Evolutionary conservation across 2,797 vertebrate genomes (phyloP).

Genomic region (Lithobates pipiens): DNA sequence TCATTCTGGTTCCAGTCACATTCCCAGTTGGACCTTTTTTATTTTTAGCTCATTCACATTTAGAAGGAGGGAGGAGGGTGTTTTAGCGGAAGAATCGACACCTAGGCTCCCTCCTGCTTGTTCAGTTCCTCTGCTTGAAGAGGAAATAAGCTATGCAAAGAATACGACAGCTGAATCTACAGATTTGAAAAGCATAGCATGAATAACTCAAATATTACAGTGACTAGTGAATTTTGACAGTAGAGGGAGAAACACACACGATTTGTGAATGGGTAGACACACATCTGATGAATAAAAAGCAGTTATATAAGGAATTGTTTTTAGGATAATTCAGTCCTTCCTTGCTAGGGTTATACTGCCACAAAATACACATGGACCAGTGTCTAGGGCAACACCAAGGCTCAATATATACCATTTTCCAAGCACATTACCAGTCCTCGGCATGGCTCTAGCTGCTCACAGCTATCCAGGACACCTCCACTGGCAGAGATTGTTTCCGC

Average conservation of each 20-base stretch:
- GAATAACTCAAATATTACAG: not conserved
- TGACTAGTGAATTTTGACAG: slow-evolving; percentile 1
- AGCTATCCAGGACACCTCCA: no score
- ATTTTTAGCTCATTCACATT: slow-evolving; percentile 50
- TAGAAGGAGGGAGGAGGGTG: not conserved
- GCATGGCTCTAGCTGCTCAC: no score
- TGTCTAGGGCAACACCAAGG: no score
- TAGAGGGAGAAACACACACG: not conserved
- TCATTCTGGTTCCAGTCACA: slow-evolving; percentile 30
- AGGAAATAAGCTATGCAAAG: slow-evolving; percentile 8
- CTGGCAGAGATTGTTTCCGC: no score
- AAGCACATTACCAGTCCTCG: no score
- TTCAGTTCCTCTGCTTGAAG: not conserved
- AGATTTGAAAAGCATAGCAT: not conserved
- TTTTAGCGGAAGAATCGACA: slow-evolving; percentile 2
- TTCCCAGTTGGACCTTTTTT: slow-evolving; percentile 41
- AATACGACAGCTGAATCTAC: not conserved
- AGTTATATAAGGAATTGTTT: no score
- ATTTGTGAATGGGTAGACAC: not conserved
- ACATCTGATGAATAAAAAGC: no score
- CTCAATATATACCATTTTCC: no score
- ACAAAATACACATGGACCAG: no score
- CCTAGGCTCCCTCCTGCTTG: slow-evolving; percentile 3
- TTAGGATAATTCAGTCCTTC: no score
- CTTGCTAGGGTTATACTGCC: no score